phyloP scores from a whole-genome alignment of 2,113 vertebrate species.

The Sylvia atricapilla region DNA sequence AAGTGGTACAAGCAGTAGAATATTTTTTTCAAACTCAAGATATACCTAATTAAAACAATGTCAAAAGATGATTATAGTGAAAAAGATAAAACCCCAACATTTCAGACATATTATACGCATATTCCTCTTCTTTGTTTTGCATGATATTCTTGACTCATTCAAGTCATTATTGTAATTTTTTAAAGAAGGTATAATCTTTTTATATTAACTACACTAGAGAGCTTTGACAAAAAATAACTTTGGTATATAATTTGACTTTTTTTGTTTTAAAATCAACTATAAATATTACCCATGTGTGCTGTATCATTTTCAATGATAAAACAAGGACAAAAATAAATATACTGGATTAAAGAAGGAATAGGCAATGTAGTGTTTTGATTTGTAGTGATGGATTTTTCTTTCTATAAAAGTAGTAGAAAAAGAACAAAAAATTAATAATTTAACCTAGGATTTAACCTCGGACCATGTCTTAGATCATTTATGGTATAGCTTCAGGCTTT shows the following conservation, averaged over 20 bases:
- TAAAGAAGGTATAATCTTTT: background rate
- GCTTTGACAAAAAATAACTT: background rate
- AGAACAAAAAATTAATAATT: background rate
- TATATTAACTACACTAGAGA: background rate
- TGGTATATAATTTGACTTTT: background rate
- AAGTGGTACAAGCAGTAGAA: background rate
- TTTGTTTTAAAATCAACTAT: background rate
- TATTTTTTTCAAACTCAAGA: background rate
- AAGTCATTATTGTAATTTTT: background rate
- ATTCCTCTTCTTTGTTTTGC: background rate
- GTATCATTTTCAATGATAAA: background rate
- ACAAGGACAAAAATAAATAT: background rate
- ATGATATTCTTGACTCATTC: background rate
- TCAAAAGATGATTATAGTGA: background rate
- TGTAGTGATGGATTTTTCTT: background rate
- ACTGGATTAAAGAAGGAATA: background rate
- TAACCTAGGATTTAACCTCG: conserved; percentile 10
- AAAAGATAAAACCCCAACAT: background rate
- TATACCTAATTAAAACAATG: background rate
- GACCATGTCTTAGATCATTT: background rate
- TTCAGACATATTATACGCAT: background rate
- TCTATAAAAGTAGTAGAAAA: conserved; percentile 11
- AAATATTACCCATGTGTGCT: background rate
- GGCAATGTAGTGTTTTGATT: conserved; percentile 20
- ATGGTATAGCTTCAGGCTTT: background rate